Evolutionary conservation across 2,113 vertebrate genomes (phyloP).

Genomic region (Buteo buteo): DNA sequence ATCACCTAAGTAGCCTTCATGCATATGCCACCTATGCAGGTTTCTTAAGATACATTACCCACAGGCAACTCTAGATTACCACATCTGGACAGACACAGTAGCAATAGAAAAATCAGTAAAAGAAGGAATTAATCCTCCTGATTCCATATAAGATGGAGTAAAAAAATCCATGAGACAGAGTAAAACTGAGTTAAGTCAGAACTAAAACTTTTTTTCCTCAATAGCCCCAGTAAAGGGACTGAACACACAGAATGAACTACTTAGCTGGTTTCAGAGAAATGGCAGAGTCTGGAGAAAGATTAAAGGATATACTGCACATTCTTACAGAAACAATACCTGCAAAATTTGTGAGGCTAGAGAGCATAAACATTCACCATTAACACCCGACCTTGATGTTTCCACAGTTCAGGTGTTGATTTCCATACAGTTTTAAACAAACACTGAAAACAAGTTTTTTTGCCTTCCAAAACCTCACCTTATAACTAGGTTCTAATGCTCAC

Average conservation of each 20-base stretch:
- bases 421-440: neutral
- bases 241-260: neutral
- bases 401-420: neutral
- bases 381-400: neutral
- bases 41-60: neutral
- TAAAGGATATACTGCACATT: neutral
- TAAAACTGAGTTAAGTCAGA: neutral
- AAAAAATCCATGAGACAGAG: neutral
- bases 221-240: neutral
- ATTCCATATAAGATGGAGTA: neutral
- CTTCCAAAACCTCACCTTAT: neutral
- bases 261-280: neutral
- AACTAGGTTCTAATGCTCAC: neutral
- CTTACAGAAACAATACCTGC: neutral
- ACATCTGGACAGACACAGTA: neutral
- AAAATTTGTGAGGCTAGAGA: neutral
- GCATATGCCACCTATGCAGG: neutral
- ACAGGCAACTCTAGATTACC: neutral
- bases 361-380: neutral
- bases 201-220: neutral
- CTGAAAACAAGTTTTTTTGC: neutral
- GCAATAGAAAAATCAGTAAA: neutral
- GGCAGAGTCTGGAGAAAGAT: neutral
- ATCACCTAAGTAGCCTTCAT: neutral
- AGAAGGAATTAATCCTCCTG: neutral